phyloP scores from a whole-genome alignment of 2,113 vertebrate genomes.

The Cyprinodon brontotheroides region DNA sequence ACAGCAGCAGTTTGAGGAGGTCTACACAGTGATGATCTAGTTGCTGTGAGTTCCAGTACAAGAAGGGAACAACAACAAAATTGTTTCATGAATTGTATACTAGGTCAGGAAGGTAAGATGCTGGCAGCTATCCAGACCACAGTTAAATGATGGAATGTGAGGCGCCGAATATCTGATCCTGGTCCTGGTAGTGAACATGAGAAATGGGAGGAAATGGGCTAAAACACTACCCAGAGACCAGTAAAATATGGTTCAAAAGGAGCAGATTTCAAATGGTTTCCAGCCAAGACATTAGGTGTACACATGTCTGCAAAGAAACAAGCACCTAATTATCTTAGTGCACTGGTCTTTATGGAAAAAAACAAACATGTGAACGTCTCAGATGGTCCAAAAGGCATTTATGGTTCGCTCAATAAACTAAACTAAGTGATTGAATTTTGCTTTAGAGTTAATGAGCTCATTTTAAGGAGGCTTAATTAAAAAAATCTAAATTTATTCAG shows the following conservation, averaged over 20 bases:
- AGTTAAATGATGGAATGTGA: conserved; percentile 55
- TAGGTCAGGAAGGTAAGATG: conserved; percentile 49
- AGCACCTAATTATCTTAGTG: background rate
- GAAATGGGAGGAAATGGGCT: conserved; percentile 22
- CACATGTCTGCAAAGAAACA: conserved; percentile 11
- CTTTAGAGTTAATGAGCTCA: conserved; percentile 7
- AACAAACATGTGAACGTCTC: background rate
- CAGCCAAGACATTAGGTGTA: conserved; percentile 15
- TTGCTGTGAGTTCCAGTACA: conserved; percentile 30
- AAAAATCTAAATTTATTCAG: conserved; percentile 28
- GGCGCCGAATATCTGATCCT: conserved; percentile 42
- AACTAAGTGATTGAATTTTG: conserved; percentile 33
- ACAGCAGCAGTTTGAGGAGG: conserved; percentile 20
- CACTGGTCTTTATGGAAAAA: background rate
- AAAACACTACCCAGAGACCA: conserved; percentile 22
- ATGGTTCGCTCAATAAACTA: conserved; percentile 27
- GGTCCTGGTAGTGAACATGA: conserved; percentile 14
- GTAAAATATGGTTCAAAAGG: conserved; percentile 1
- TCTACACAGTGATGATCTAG: conserved; percentile 6
- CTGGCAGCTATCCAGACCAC: conserved; percentile 36
- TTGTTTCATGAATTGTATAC: conserved; percentile 40
- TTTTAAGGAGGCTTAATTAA: conserved; percentile 39
- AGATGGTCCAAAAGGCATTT: background rate
- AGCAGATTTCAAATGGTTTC: conserved; percentile 9
- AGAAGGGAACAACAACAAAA: conserved; percentile 34